These are phyloP conservation scores for Temnothorax rugatulus DNA, from an alignment of 2,888 invertebrate species.

Conservation along the genomic window DNA sequence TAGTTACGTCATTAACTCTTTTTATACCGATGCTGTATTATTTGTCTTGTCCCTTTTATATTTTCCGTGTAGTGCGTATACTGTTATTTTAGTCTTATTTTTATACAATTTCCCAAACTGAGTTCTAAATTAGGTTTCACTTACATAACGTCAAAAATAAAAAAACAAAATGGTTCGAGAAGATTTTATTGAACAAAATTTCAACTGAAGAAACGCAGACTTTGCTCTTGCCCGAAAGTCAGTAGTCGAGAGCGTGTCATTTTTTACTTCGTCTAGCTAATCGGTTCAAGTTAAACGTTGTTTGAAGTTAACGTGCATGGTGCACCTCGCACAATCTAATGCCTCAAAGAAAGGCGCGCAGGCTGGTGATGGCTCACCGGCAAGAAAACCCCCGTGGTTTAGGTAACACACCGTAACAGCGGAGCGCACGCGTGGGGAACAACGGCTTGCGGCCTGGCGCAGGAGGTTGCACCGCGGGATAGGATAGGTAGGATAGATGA, in stretches of 20 bases:
- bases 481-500: constrained; percentile 51
- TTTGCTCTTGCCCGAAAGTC: neutral
- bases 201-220: neutral
- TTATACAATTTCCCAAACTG: neutral
- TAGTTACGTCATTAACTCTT: constrained; percentile 42
- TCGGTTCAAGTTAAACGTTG: constrained; percentile 22
- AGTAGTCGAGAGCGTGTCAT: neutral
- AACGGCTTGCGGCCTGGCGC: constrained; percentile 40
- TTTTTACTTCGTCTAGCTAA: neutral
- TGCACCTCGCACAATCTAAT: constrained; percentile 24
- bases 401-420: constrained; percentile 67
- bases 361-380: constrained; percentile 58
- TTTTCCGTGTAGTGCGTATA: neutral
- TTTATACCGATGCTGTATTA: constrained; percentile 17
- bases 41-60: neutral
- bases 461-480: neutral
- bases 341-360: constrained; percentile 63
- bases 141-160: neutral
- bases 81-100: neutral
- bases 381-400: constrained; percentile 70
- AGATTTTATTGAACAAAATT: neutral
- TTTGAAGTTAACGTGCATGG: neutral
- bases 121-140: constrained; percentile 10
- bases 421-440: constrained; percentile 69
- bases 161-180: neutral